A percentile compares a stretch with the other conserved stretches of the same genome.
phyloP scores from a whole-genome alignment of 30 jellyfish, hydroid and myxozoan genomes.

The Cassiopea andromeda region DNA sequence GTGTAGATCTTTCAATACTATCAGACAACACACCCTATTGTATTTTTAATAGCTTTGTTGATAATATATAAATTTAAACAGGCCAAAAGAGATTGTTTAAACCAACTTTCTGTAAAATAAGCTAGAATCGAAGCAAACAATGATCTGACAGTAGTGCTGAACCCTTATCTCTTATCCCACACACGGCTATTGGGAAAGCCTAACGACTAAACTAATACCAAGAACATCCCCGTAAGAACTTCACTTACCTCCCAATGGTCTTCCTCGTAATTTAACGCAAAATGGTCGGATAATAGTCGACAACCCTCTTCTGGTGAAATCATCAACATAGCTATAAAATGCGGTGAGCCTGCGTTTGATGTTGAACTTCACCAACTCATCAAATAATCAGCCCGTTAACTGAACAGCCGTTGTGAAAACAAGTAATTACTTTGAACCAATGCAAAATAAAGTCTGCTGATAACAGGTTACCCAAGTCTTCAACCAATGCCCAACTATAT shows the following conservation, averaged over 20 bases:
- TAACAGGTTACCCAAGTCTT: background rate
- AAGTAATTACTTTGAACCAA: background rate
- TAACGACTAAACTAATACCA: too few relatives aligned
- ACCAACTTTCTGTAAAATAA: too few relatives aligned
- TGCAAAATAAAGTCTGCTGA: background rate
- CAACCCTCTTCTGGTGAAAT: conserved; percentile 55
- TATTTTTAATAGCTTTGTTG: background rate
- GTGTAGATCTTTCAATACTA: too few relatives aligned
- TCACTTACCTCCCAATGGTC: conserved; percentile 68
- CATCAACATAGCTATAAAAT: conserved; percentile 26
- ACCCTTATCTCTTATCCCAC: too few relatives aligned
- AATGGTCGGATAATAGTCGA: conserved; percentile 39
- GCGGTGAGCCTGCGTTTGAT: background rate
- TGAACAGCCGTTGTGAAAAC: background rate
- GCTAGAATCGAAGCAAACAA: too few relatives aligned
- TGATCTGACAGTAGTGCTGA: too few relatives aligned
- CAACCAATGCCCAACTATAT: background rate
- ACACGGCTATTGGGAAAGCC: too few relatives aligned
- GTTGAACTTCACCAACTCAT: background rate
- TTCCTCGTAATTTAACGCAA: conserved; percentile 23
- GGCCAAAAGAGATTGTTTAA: background rate
- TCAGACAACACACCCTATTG: background rate
- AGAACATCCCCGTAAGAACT: background rate
- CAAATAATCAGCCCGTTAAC: background rate
- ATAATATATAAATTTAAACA: background rate